Evolutionary conservation across 2,888 invertebrate species (phyloP), one percentile per base, ranked within the genome.

Genomic region (Coecobrya sp.): DNA sequence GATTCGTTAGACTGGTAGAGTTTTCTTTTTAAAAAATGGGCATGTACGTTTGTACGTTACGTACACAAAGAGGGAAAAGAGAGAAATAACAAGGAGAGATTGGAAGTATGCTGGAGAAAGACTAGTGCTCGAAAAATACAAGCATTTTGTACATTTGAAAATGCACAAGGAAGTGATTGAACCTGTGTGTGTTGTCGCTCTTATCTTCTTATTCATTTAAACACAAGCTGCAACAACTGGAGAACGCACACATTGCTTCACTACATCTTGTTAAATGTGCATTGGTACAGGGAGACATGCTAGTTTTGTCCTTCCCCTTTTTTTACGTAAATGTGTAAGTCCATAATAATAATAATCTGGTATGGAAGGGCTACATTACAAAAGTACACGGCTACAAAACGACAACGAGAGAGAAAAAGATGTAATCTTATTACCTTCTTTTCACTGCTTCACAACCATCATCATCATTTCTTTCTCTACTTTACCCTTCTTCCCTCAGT

Each of bases 1-100:
- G 82, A 92, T 87, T 92, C 91, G 73, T 88, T 92, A 92, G 65
- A 76, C 79, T 7, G 49, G 49, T 11, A n/a, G n/a, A 52, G 42
- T 30, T 30, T 68, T 70, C 42, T 70, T 70, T 42, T 62, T 25
- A 25, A 62, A 62, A 25, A 25, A 49, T 49, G 11, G 36, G 36
- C 7, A 36, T n/a, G n/a, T n/a, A n/a, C n/a, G n/a, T n/a, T n/a
- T n/a, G n/a, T n/a, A n/a, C n/a, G n/a, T n/a, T n/a, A n/a, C n/a
- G n/a, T 49, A 49, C 49, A 49, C 13, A 49, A 10, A 49, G 13
- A 49, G 13, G 49, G 49, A 11, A 10, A 49, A 7, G 36, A 19
- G 16, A 65, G 10, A 65, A 65, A 27, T 65, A 65, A 22, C 62
- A 62, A 22, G 62, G 62, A 22, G n/a, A 62, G 59, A 59, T 1